phyloP scores from a whole-genome alignment of 2,888 invertebrate species.

The Autographa gamma region DNA sequence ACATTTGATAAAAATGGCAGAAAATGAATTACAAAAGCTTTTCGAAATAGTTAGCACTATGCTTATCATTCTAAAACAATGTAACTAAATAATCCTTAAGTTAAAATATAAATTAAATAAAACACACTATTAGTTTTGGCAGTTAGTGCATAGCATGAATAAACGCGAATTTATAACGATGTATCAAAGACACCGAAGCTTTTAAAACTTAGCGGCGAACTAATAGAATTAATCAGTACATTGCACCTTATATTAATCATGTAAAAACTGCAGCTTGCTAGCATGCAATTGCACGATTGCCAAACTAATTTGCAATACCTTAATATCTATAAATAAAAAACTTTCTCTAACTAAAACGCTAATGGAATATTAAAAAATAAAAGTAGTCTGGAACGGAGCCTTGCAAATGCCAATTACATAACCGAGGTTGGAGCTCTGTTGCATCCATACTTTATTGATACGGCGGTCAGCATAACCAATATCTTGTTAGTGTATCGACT shows the following conservation, averaged over 20 bases:
- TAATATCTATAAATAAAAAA: constrained; percentile 10
- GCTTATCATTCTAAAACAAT: constrained; percentile 40
- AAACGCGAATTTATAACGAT: constrained; percentile 7
- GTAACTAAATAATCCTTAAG: constrained; percentile 9
- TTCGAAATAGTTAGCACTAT: constrained; percentile 45
- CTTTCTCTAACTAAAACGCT: constrained; percentile 5
- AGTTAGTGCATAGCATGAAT: constrained; percentile 28
- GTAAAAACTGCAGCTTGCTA: constrained; percentile 11
- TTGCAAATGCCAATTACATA: constrained; percentile 32
- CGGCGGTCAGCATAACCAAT: constrained; percentile 38
- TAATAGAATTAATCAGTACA: constrained; percentile 1
- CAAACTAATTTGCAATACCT: constrained; percentile 11
- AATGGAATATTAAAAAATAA: constrained; percentile 26
- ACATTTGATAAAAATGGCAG: not conserved
- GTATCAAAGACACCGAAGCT: constrained; percentile 11
- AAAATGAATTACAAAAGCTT: constrained; percentile 12
- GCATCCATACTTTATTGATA: constrained; percentile 38
- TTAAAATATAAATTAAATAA: constrained; percentile 20
- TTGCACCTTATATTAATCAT: constrained; percentile 32
- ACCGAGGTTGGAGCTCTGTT: constrained; percentile 14
- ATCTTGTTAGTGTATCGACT: constrained; percentile 38
- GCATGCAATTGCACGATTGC: constrained; percentile 38
- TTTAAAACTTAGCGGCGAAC: constrained; percentile 11
- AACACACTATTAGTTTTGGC: constrained; percentile 6
- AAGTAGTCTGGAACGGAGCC: constrained; percentile 12